Evolutionary conservation across 2,888 invertebrate genomes (phyloP).

Genomic region (Deroplatys truncata): DNA sequence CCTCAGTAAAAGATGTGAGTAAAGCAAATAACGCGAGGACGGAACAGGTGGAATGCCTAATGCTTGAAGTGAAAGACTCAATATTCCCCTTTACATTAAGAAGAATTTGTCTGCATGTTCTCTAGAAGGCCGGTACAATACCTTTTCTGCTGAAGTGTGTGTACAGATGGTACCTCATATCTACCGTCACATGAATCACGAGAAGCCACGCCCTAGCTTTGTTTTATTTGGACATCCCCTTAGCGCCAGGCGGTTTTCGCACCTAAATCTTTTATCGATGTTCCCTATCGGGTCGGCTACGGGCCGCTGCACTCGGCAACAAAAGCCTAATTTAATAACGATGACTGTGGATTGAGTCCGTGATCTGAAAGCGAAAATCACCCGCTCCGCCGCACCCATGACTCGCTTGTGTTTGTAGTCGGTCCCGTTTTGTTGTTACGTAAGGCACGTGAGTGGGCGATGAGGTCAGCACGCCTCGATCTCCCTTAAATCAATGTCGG

Average conservation of each 20-base stretch:
- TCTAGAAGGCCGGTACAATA: no score
- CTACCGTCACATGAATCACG: no score
- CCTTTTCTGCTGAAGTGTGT: no score
- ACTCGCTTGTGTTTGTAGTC: neutral
- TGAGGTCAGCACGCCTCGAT: neutral
- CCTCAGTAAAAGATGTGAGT: no score
- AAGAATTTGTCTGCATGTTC: no score
- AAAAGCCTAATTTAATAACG: neutral
- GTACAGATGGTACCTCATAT: no score
- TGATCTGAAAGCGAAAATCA: neutral
- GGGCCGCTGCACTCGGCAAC: neutral
- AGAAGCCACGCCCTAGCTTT: neutral
- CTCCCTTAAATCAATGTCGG: neutral
- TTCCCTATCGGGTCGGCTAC: neutral
- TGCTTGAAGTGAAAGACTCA: no score
- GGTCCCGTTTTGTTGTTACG: neutral
- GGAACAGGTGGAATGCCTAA: no score
- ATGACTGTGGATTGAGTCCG: neutral
- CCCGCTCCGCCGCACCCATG: neutral
- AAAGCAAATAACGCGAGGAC: no score
- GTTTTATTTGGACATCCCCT: neutral
- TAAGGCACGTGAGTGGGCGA: neutral
- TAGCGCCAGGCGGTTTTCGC: neutral
- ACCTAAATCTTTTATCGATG: neutral
- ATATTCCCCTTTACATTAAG: no score